Evolutionary conservation across 2,797 vertebrate species (phyloP), one percentile per base, ranked within the genome.

Genomic region (Gallinago solitaria): DNA sequence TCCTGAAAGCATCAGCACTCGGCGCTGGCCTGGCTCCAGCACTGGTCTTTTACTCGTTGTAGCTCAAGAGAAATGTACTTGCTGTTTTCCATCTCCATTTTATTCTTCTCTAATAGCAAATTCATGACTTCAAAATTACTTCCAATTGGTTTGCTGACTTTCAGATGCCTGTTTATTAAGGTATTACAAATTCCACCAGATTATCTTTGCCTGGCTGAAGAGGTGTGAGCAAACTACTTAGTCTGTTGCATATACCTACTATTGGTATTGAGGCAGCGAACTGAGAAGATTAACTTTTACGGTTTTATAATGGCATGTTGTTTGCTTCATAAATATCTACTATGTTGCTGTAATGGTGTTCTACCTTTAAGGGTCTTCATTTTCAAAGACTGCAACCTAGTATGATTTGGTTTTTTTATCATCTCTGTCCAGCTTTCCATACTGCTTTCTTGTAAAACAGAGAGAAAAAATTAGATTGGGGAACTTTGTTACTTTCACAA

Each of bases 151-250:
- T 68, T 91, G 69, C 56, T 94, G n/a, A 87, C 78, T 93, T 82
- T 82, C 50, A 95, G 30, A 84, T 71, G 71, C 53, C 27, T 90
- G 25, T 93, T 95, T 69, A 51, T 76, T 87, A 88, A 90, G 37
- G 24, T 71, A n/a, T 82, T 93, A 69, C 5, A 87, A 77, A 83
- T 94, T 88, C 64, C 24, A 69, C 41, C 63, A 84, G 60, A 75
- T 95, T 88, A 57, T 82, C 47, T 87, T 80, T 94, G 64, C 33
- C 32, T 91, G 82, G 19, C 54, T 78, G 61, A 76, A 92, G 78
- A 93, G 54, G 30, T 43, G 45, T 63, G 51, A 94, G 45, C 43
- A 78, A 69, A 86, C 14, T 24, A 17, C 59, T 92, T 39, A 81
- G 69, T 43, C 45, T 17, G 4, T 80, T 88, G 51, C 47, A 73